A percentile compares a stretch with the other conserved stretches of the same genome.
phyloP scores from a whole-genome alignment of 2,113 vertebrate species.

The Aleadryas rufinucha region DNA sequence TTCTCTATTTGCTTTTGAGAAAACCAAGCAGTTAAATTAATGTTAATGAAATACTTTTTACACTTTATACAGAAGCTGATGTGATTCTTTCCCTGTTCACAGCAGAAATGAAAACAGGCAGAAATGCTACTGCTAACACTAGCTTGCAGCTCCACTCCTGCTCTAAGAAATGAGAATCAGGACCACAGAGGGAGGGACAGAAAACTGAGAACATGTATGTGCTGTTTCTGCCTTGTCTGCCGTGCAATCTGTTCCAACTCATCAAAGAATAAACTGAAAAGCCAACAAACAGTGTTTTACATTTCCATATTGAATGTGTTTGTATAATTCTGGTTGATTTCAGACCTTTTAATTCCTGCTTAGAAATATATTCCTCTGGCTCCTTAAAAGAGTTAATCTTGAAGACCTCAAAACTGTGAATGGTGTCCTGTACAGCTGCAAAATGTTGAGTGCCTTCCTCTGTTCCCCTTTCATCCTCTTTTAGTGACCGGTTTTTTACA shows the following conservation, averaged over 20 bases:
- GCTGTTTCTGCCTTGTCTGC: not conserved
- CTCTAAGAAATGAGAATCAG: not conserved
- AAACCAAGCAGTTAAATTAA: not conserved
- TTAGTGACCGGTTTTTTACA: not conserved
- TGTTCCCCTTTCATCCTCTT: not conserved
- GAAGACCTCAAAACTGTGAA: not conserved
- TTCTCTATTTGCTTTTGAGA: not conserved
- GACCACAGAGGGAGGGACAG: not conserved
- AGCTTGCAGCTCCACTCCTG: not conserved
- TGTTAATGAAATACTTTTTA: not conserved
- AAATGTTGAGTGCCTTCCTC: not conserved
- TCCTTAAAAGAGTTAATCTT: not conserved
- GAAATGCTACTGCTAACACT: not conserved
- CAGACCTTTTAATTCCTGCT: not conserved
- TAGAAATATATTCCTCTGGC: not conserved
- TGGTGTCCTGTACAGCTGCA: not conserved
- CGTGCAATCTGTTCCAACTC: not conserved
- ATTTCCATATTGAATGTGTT: not conserved
- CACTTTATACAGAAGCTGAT: not conserved
- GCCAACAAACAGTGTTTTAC: not conserved
- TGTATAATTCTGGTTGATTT: not conserved
- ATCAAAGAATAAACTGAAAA: conserved; percentile 23
- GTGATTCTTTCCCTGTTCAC: not conserved
- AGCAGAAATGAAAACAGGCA: not conserved
- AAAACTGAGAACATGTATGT: not conserved